Conservation (phyloP, 1,140 invertebrate species). For the Drosophila asahinai region DNA sequence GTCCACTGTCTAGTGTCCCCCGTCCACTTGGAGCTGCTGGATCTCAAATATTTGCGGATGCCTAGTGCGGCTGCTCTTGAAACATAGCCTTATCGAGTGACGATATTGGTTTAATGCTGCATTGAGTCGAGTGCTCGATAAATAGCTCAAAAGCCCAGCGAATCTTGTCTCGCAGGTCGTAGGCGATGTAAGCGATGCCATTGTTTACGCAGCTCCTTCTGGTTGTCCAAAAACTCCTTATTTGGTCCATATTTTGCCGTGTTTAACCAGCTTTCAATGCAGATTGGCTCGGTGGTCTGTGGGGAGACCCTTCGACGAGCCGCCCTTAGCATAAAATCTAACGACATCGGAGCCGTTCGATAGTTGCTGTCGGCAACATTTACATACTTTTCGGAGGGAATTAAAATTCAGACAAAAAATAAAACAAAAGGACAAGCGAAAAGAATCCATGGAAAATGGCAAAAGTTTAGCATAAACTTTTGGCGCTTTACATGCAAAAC, state of each 20-base stretch:
- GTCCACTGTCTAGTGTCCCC: constrained; percentile 15
- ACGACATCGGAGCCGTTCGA: constrained; percentile 70
- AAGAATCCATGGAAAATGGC: constrained; percentile 58
- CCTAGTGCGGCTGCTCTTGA: constrained; percentile 31
- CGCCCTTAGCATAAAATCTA: constrained; percentile 60
- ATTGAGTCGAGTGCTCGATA: constrained; percentile 69
- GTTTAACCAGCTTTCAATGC: constrained; percentile 57
- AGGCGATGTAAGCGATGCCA: constrained; percentile 53
- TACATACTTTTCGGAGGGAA: constrained; percentile 71
- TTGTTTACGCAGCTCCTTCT: constrained; percentile 57
- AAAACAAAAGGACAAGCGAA: constrained; percentile 38
- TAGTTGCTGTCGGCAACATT: constrained; percentile 69
- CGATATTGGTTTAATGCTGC: constrained; percentile 47
- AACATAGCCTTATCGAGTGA: constrained; percentile 21
- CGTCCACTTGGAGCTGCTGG: constrained; percentile 5
- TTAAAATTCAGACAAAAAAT: constrained; percentile 65
- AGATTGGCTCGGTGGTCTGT: constrained; percentile 40
- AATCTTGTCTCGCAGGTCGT: constrained; percentile 32
- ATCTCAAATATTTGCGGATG: constrained; percentile 54
- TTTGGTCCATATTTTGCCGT: constrained; percentile 46
- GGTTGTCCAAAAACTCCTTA: constrained; percentile 26
- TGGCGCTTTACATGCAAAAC: constrained; percentile 77
- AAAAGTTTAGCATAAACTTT: constrained; percentile 81
- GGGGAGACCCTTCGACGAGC: constrained; percentile 22
- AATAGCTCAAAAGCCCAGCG: constrained; percentile 64